Base-by-base conservation (phyloP, 2,113 vertebrate species). In the Rhynchomys soricoides region DNA sequence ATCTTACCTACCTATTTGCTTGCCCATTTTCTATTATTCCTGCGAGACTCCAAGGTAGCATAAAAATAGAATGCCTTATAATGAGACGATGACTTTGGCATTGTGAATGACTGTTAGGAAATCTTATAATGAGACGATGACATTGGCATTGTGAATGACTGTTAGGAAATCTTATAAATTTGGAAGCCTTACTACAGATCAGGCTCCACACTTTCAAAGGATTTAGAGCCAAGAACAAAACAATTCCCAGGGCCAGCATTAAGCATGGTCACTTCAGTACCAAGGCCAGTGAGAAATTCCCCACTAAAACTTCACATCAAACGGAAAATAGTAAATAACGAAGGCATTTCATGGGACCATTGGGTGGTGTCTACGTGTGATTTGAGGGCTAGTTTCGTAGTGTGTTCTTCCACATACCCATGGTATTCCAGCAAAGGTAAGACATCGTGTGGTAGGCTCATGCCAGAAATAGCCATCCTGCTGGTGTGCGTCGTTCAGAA, bases 321-420 rank as follows among this genome's bases (percentile, higher is more conserved):
- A 22, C 71, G 17, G 40, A 59, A 50, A 82, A 24, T 22, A n/a
- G 26, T 86, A 83, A 31, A 96, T 29, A 88, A 81, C 66, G 7
- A 52, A 70, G 24, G 15, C 8, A 21, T 81, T 40, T 91, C n/a
- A 75, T 24, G 66, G 43, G 55, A 43, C 21, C 64, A 75, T 85
- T 57, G 26, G 55, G 50, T 81, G 48, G 87, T 71, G 26, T 91
- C 52, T 29, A 0, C 45, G 5, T 66, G 34, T 26, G 50, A 24
- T 50, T 52, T 79, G 21, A 88, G 88, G 79, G 21, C 40, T 86
- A 34, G 45, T 95, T 96, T 87, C n/a, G 87, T 52, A 89, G n/a
- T 75, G 7, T 2, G 0, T 82, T 43, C 34, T 40, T 92, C 45
- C 85, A 7, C 45, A 5, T 79, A 37, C 5, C 74, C 15, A 2